These are phyloP conservation scores for Oreochromis spilurus DNA, from an alignment of 2,113 vertebrate genomes.

Conservation along the genomic window DNA sequence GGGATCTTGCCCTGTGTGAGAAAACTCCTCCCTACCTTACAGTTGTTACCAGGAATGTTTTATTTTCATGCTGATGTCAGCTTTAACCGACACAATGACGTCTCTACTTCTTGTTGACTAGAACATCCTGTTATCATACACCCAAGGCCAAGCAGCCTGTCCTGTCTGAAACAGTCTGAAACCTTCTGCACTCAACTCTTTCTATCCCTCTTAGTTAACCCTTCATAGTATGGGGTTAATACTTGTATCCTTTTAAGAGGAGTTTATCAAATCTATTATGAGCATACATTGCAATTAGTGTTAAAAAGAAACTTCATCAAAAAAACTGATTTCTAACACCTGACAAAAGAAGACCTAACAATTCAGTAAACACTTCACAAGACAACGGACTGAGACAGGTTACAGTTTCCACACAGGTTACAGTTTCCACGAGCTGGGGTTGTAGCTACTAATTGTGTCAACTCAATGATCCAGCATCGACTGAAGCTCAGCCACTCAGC, in stretches of 20 bases:
- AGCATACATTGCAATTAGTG: neutral
- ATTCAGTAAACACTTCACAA: too few species aligned
- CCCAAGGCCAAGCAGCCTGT: neutral
- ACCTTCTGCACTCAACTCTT: neutral
- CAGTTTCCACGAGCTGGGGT: too few species aligned
- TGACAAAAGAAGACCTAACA: too few species aligned
- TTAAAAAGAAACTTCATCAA: neutral
- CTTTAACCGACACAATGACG: rapidly evolving
- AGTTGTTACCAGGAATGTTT: neutral
- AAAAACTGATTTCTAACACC: too few species aligned
- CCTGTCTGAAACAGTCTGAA: neutral
- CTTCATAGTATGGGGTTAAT: neutral
- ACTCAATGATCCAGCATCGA: too few species aligned
- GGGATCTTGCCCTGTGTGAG: neutral
- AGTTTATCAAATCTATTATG: neutral
- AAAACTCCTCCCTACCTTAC: neutral
- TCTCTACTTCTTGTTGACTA: neutral
- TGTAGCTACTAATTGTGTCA: too few species aligned
- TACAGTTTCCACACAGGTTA: too few species aligned
- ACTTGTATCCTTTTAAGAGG: neutral
- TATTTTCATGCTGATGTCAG: neutral
- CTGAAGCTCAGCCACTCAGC: too few species aligned
- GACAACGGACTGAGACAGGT: too few species aligned
- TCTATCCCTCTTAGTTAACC: neutral
- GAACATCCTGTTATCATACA: neutral